Base-by-base conservation (phyloP, 2,113 vertebrate species). In the Brachypteracias leptosomus region DNA sequence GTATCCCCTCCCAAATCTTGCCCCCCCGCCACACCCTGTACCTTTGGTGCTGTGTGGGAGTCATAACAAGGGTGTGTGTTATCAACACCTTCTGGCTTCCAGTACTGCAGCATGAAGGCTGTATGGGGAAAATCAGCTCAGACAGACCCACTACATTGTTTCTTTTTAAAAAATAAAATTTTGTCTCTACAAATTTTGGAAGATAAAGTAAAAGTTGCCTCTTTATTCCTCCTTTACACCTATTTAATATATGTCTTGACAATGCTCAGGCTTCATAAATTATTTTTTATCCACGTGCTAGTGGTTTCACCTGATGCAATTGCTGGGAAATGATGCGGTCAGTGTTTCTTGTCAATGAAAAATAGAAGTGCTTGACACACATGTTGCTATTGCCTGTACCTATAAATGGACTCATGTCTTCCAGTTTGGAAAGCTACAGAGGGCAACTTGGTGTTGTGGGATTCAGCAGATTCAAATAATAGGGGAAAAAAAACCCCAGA, bases 291-390 rank as follows among this genome's bases (percentile, higher is more conserved):
- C 42, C 6, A 35, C 49, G 57, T 73, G 40, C 11, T 54, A 47
- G 28, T 62, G 24, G 13, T 61, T 90, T 76, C 36, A 76, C 28
- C 6, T 31, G 3, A 2, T 61, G 26, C 2, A 2, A 7, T 36
- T 76, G 7, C 67, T 76, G 58, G n/a, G 72, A 92, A 79, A 86
- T 70, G 3, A 73, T 44, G n/a, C 28, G 83, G 55, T 58, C 52
- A 31, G 5, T 54, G 22, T 62, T 91, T 58, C 68, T 66, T 80
- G 42, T 81, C 72, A 93, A 47, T 31, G 47, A 71, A 90, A 94
- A 19, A 2, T 5, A 71, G n/a, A 77, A 83, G 36, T 63, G 13
- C 15, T 28, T 58, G 71, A 70, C 2, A 5, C 2, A 4, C 9
- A 26, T 2, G 1, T 54, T 92, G 13, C 22, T 71, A 15, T 71